Base-by-base conservation (phyloP, 2,888 invertebrate species). In the Lomographa bimaculata region DNA sequence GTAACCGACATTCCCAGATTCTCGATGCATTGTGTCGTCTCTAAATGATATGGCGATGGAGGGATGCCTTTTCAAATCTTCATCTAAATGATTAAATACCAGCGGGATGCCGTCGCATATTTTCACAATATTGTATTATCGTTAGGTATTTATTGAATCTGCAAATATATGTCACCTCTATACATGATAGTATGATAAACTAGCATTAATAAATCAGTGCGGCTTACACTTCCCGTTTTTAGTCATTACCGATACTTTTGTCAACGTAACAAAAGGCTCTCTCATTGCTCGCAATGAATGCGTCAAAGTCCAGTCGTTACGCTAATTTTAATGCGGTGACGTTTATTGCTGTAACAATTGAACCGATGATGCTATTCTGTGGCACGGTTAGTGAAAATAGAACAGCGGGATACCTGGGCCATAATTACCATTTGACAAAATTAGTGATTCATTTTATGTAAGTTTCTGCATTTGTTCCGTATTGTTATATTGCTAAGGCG, bases 1-100 rank as follows among this genome's bases (percentile, higher is more conserved):
- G 79, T 83, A 87, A 86, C 87, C 79, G 85, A 86, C 83, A 81
- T 89, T 89, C 89, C 79, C 87, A 87, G 85, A 81, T 86, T 75
- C 77, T 64, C 58, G 64, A 58, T 58, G 77, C 68, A 76, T 87
- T 86, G 81, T 87, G 69, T 72, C 54, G 52, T 59, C 64, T 65
- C 79, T 80, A 80, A 83, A 80, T 74, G 82, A 79, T 79, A 73
- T 75, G 66, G 64, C 69, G 63, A 66, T 59, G 64, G 60, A 61
- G 71, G 71, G 72, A 71, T 64, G 69, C 66, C 69, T 70, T 74
- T 76, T 72, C 64, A 75, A 76, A 78, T 72, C 53, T 66, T 58
- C 68, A 54, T 72, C 73, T 72, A 83, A 84, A 87, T 87, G 84
- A 84, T 74, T 78, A 64, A 75, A 82, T 80, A 79, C 58, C 87